Evolutionary conservation across 1,140 invertebrate species (phyloP).

Genomic region (Colletes gigas): DNA sequence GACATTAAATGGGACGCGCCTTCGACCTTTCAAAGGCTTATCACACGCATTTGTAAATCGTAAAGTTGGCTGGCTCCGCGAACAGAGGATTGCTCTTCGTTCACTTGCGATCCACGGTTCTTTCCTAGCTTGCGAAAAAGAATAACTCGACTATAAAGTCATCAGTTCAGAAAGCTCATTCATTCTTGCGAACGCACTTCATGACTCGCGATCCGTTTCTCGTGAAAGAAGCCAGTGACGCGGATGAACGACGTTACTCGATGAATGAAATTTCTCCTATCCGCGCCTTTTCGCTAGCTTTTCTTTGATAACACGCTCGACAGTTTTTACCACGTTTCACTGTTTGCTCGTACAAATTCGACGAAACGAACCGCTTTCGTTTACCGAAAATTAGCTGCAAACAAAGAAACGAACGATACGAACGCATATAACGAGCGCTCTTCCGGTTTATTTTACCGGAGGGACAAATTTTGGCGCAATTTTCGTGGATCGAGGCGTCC

Average conservation of each 20-base stretch:
- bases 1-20: not conserved
- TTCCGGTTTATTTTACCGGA: not conserved
- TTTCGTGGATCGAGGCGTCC: too few species aligned
- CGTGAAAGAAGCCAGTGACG: not conserved
- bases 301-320: too few species aligned
- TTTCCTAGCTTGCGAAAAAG: not conserved
- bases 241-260: slow-evolving; percentile 11
- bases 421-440: not conserved
- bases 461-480: not conserved
- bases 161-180: slow-evolving; percentile 19
- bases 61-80: not conserved
- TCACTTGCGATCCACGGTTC: not conserved
- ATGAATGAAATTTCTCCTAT: not conserved
- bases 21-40: not conserved
- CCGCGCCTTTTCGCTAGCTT: not conserved
- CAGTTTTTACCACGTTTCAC: not conserved
- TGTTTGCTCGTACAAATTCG: not conserved
- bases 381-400: not conserved
- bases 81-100: not conserved
- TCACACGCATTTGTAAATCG: not conserved
- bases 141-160: slow-evolving; percentile 21
- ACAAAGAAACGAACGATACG: not conserved
- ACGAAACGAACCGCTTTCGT: not conserved
- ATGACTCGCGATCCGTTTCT: slow-evolving; percentile 1
- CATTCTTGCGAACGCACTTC: not conserved